Percentiles rank a stretch among this genome's conserved stretches.
These are phyloP conservation scores for Triplophysa yarkandensis DNA, from an alignment of 2,797 vertebrate genomes.

Conservation along the genomic window DNA sequence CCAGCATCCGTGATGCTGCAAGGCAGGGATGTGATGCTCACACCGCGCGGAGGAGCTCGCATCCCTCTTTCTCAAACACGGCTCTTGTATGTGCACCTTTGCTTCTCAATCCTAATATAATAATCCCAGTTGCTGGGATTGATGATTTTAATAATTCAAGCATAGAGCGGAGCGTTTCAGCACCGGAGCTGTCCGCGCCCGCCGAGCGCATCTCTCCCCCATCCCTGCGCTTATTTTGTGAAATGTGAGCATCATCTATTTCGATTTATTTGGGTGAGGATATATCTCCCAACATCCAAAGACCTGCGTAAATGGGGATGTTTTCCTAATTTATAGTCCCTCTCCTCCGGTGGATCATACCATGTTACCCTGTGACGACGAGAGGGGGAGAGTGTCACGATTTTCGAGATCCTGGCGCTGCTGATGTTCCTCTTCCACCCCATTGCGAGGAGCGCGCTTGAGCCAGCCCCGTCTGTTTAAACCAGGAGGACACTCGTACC, in stretches of 20 bases:
- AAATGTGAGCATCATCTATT: no score
- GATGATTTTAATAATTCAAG: background rate
- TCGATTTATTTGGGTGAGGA: background rate
- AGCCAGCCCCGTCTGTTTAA: slow-evolving; percentile 93
- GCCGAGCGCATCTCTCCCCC: background rate
- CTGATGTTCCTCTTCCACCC: slow-evolving; percentile 74
- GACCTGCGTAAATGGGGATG: slow-evolving; percentile 70
- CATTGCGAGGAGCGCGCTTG: slow-evolving; percentile 77
- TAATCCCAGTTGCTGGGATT: background rate
- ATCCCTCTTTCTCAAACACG: slow-evolving; percentile 65
- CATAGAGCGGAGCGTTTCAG: slow-evolving; percentile 46
- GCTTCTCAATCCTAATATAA: background rate
- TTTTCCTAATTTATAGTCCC: slow-evolving; percentile 82
- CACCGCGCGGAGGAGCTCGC: slow-evolving; percentile 80
- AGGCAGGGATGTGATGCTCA: slow-evolving; percentile 51
- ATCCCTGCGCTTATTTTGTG: slow-evolving; percentile 1
- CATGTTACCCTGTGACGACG: slow-evolving; percentile 59
- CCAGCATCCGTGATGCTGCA: slow-evolving; percentile 11
- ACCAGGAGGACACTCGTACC: slow-evolving; percentile 96
- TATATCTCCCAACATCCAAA: slow-evolving; percentile 68
- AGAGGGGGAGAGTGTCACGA: slow-evolving; percentile 57
- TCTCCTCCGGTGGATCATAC: slow-evolving; percentile 74
- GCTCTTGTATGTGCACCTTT: background rate
- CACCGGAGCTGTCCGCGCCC: slow-evolving; percentile 57
- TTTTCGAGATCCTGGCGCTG: slow-evolving; percentile 55